A percentile compares a stretch with the other conserved stretches of the same genome.
Evolutionary conservation across 2,888 invertebrate genomes (phyloP).

Genomic region (Epinotia brunnichana): DNA sequence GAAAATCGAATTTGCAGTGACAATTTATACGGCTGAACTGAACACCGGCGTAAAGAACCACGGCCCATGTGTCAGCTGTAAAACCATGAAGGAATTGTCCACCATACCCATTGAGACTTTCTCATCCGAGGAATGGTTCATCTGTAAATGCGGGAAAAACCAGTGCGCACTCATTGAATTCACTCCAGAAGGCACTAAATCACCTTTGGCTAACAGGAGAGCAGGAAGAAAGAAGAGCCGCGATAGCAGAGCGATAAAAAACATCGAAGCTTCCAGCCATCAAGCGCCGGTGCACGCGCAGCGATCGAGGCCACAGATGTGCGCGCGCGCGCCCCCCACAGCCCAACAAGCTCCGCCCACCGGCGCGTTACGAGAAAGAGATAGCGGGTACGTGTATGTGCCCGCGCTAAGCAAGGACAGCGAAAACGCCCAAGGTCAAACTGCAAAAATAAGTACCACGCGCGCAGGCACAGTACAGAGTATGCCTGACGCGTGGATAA

Average conservation of each 20-base stretch:
- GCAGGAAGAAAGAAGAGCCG: neutral
- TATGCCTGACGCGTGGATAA: constrained; percentile 24
- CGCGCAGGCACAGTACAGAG: constrained; percentile 25
- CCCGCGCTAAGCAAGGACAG: neutral
- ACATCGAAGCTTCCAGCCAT: neutral
- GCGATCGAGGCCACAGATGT: neutral
- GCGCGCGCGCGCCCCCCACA: neutral
- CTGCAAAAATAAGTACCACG: constrained; percentile 5
- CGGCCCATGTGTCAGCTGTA: too few relatives aligned
- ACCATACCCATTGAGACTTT: too few relatives aligned
- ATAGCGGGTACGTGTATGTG: neutral
- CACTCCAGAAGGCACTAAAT: constrained; percentile 12
- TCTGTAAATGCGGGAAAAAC: constrained; percentile 17
- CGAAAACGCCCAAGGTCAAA: neutral
- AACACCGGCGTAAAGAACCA: too few relatives aligned
- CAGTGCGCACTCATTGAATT: constrained; percentile 27
- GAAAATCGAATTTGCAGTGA: too few relatives aligned
- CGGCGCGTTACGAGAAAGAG: neutral
- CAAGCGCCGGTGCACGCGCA: neutral
- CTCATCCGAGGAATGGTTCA: too few relatives aligned
- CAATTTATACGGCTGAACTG: too few relatives aligned
- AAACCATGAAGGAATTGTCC: too few relatives aligned
- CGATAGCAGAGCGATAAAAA: neutral
- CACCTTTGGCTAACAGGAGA: constrained; percentile 8
- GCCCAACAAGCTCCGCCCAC: neutral